Conservation (phyloP, 2,113 vertebrate genomes). For the Nymphicus hollandicus region DNA sequence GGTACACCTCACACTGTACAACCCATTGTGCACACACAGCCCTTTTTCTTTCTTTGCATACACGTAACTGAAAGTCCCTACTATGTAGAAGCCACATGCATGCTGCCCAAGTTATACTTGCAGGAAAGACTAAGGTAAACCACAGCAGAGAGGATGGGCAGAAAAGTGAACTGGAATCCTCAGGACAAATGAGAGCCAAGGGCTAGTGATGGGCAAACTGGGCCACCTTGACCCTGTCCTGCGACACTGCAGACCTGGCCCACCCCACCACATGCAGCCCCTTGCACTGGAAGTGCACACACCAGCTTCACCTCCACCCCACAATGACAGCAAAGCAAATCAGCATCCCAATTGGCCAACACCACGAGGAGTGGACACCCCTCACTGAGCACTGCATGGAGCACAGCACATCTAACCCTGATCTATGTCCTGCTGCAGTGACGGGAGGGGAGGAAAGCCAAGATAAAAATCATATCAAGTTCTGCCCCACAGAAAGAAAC, state of each 20-base stretch:
- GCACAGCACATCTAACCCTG: accelerated
- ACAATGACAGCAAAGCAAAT: neutral
- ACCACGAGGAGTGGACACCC: accelerated
- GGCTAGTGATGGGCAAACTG: neutral
- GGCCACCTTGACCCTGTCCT: too few relatives aligned
- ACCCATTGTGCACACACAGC: neutral
- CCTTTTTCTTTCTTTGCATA: neutral
- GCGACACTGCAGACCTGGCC: neutral
- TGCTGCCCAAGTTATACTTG: neutral
- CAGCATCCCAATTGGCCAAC: accelerated
- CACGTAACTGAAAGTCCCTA: neutral
- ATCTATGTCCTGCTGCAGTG: neutral
- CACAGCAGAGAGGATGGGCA: too few relatives aligned
- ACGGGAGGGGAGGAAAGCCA: neutral
- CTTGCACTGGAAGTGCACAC: too few relatives aligned
- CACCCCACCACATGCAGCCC: neutral
- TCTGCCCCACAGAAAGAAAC: neutral
- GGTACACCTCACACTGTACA: neutral
- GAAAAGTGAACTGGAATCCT: accelerated
- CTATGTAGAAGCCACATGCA: neutral
- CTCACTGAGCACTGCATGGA: accelerated
- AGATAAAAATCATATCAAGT: neutral
- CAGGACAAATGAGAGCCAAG: neutral
- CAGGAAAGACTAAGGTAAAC: neutral
- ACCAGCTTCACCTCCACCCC: neutral